Percentiles rank a stretch among this genome's conserved stretches.
Conservation (phyloP, 2,113 vertebrate genomes). For the Nycticryphes semicollaris region DNA sequence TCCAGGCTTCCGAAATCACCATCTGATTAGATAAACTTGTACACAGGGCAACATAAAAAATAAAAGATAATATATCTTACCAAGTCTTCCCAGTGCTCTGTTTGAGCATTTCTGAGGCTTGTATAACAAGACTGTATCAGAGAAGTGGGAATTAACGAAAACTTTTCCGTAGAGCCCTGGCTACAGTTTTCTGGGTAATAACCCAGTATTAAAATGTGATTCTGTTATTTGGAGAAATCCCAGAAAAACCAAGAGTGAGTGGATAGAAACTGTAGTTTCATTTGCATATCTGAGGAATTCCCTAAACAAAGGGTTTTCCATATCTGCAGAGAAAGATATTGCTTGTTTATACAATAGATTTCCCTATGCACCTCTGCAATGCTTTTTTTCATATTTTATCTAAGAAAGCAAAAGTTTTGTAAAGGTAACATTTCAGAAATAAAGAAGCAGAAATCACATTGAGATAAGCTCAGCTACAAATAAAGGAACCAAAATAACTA, state of each 20-base stretch:
- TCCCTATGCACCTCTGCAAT: not conserved
- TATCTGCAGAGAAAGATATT: not conserved
- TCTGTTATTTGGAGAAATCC: not conserved
- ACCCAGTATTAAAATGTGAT: not conserved
- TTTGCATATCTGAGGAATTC: not conserved
- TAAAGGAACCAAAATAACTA: not conserved
- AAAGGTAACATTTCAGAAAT: slow-evolving; percentile 1
- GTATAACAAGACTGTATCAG: not conserved
- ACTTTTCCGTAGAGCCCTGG: not conserved
- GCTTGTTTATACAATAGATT: not conserved
- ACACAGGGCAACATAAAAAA: not conserved
- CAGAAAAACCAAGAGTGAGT: not conserved
- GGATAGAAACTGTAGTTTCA: not conserved
- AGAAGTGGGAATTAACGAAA: not conserved
- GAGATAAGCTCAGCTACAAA: not conserved
- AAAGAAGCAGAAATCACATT: not conserved
- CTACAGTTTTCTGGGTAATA: not conserved
- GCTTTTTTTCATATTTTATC: not conserved
- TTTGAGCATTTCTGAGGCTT: not conserved
- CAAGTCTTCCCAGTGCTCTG: not conserved
- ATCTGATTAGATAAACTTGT: not conserved
- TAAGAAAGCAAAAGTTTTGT: not conserved
- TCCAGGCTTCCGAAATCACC: not conserved
- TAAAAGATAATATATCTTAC: not conserved
- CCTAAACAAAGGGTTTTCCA: not conserved